A percentile compares a stretch with the other conserved stretches of the same genome.
Evolutionary conservation across 2,113 vertebrate genomes (phyloP).

Genomic region (Leuciscus idus): DNA sequence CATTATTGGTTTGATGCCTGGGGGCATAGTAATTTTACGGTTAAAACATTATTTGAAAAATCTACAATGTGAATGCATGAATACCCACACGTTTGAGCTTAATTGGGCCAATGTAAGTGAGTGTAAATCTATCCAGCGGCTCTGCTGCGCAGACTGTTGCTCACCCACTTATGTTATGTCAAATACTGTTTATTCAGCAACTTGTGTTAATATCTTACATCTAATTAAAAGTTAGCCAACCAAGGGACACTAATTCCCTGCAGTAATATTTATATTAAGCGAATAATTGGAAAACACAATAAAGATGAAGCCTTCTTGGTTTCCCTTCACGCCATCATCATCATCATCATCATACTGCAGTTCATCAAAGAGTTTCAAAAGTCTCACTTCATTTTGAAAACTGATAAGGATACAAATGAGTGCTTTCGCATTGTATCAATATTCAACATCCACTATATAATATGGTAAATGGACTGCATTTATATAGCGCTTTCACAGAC

Average conservation of each 20-base stretch:
- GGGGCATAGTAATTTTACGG: not conserved
- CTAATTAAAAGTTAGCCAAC: constrained; percentile 47
- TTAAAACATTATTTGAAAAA: constrained; percentile 18
- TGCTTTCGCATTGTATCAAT: constrained; percentile 58
- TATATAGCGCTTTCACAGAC: too few relatives aligned
- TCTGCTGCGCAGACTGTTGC: not conserved
- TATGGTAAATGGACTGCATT: too few relatives aligned
- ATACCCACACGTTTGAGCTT: not conserved
- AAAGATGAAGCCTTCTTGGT: constrained; percentile 21
- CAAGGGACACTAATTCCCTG: constrained; percentile 25
- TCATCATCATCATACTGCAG: constrained; percentile 43
- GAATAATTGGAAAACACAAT: constrained; percentile 49
- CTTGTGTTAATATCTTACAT: constrained; percentile 46
- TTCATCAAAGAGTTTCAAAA: constrained; percentile 64
- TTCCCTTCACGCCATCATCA: constrained; percentile 54
- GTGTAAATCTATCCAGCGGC: constrained; percentile 5
- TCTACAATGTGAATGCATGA: constrained; percentile 21
- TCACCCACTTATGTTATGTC: constrained; percentile 10
- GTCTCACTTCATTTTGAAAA: constrained; percentile 44
- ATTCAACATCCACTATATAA: not conserved
- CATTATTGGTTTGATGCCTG: not conserved
- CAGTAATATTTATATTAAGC: constrained; percentile 34
- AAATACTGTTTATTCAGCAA: constrained; percentile 30
- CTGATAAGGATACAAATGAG: constrained; percentile 70
- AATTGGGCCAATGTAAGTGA: not conserved